Evolutionary conservation across 2,797 vertebrate genomes (phyloP).

Genomic region (Myiothlypis chrysogaster): DNA sequence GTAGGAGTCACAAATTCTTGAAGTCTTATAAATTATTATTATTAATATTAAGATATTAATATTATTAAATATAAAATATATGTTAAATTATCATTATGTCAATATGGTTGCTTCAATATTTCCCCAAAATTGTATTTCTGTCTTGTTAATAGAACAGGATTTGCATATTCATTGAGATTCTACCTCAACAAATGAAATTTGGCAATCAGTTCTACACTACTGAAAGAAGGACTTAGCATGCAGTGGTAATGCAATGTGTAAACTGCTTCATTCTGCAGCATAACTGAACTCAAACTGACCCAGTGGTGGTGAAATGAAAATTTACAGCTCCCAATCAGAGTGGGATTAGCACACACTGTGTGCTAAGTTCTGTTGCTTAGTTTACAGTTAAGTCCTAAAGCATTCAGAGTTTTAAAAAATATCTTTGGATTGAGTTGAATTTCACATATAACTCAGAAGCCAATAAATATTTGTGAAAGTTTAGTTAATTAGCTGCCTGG

Average conservation of each 20-base stretch:
- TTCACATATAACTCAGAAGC: neutral
- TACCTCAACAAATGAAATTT: neutral
- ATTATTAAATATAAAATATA: neutral
- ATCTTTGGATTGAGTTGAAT: neutral
- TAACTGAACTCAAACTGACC: conserved; percentile 45
- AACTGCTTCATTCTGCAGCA: neutral
- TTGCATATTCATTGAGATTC: neutral
- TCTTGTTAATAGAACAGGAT: neutral
- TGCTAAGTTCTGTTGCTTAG: conserved; percentile 26
- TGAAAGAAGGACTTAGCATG: neutral
- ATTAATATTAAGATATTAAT: neutral
- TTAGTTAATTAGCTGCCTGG: neutral
- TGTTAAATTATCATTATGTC: neutral
- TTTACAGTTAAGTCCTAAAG: conserved; percentile 44
- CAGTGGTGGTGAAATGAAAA: conserved; percentile 61
- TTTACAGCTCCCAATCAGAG: conserved; percentile 50
- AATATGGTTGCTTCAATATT: neutral
- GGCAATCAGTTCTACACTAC: neutral
- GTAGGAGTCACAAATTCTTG: neutral
- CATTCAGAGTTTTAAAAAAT: conserved; percentile 20
- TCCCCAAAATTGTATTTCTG: neutral
- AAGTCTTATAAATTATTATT: neutral
- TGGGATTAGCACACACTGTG: conserved; percentile 48
- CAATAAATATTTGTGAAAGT: conserved; percentile 28
- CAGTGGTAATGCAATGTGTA: neutral